phyloP scores from a whole-genome alignment of 2,888 invertebrate genomes.

The Scaptomyza cyrtandrae region DNA sequence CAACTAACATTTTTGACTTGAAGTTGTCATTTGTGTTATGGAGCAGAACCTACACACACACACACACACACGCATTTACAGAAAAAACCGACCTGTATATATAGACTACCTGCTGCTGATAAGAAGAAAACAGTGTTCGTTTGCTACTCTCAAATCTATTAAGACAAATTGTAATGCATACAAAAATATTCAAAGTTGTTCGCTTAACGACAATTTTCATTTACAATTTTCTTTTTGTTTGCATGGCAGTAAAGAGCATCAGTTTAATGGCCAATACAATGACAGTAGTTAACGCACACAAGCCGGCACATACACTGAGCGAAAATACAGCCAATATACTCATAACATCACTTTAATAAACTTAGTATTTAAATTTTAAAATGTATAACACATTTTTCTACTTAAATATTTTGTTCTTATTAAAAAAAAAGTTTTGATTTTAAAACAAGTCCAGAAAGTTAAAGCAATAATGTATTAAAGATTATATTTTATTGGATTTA shows the following conservation, averaged over 20 bases:
- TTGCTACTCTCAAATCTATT: conserved; percentile 52
- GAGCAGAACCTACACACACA: conserved; percentile 27
- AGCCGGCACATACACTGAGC: background rate
- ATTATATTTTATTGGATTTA: too few species aligned
- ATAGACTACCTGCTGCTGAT: conserved; percentile 60
- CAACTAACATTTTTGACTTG: conserved; percentile 52
- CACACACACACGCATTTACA: conserved; percentile 15
- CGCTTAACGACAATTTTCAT: conserved; percentile 36
- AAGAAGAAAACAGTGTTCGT: conserved; percentile 36
- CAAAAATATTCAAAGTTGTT: conserved; percentile 29
- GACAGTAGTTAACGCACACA: conserved; percentile 26
- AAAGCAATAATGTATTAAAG: too few species aligned
- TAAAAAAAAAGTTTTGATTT: too few species aligned
- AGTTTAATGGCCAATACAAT: conserved; percentile 69
- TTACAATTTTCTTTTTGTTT: conserved; percentile 60
- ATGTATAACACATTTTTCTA: too few species aligned
- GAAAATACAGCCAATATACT: background rate
- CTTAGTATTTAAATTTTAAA: too few species aligned
- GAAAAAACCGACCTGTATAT: conserved; percentile 12
- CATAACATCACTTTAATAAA: background rate
- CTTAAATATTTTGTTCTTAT: too few species aligned
- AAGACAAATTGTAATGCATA: conserved; percentile 70
- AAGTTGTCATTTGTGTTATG: conserved; percentile 55
- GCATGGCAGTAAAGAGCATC: conserved; percentile 19
- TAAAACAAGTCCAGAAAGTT: too few species aligned